phyloP scores from a whole-genome alignment of 92 coral and sea anemone genomes.

The Blastomussa wellsi region DNA sequence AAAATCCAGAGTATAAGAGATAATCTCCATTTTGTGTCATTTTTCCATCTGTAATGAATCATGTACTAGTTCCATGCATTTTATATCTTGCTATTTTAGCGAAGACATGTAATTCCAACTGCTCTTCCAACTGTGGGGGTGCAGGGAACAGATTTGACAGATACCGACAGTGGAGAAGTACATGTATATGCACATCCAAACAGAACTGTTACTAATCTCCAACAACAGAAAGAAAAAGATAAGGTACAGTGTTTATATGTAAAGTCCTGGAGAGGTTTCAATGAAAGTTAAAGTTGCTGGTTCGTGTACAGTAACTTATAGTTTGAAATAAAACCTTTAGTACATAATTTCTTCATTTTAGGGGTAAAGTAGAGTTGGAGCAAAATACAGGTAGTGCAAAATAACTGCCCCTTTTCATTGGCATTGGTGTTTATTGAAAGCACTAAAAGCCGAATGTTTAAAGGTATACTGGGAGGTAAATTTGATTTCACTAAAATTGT shows the following conservation, averaged over 20 bases:
- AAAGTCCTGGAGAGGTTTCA: too few relatives aligned
- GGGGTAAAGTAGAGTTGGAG: too few relatives aligned
- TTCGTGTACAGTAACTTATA: too few relatives aligned
- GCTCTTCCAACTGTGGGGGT: conserved; percentile 72
- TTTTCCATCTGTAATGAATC: neutral
- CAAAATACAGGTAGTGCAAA: too few relatives aligned
- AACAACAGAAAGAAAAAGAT: conserved; percentile 17
- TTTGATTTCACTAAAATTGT: too few relatives aligned
- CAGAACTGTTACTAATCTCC: conserved; percentile 30
- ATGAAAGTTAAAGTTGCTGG: too few relatives aligned
- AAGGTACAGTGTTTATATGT: neutral
- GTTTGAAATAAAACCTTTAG: too few relatives aligned
- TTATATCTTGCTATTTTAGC: conserved; percentile 33
- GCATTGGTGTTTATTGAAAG: too few relatives aligned
- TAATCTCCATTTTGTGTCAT: neutral
- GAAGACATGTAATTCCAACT: conserved; percentile 74
- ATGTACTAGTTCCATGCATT: neutral
- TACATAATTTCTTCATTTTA: too few relatives aligned
- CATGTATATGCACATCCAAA: conserved; percentile 82
- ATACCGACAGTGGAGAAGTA: conserved; percentile 51
- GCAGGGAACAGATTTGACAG: conserved; percentile 34
- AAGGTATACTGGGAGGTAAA: neutral
- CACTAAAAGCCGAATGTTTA: neutral
- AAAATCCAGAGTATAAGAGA: neutral
- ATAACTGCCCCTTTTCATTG: too few relatives aligned